Base-by-base conservation (phyloP, 2,888 invertebrate species). In the Ornithoptera alexandrae region DNA sequence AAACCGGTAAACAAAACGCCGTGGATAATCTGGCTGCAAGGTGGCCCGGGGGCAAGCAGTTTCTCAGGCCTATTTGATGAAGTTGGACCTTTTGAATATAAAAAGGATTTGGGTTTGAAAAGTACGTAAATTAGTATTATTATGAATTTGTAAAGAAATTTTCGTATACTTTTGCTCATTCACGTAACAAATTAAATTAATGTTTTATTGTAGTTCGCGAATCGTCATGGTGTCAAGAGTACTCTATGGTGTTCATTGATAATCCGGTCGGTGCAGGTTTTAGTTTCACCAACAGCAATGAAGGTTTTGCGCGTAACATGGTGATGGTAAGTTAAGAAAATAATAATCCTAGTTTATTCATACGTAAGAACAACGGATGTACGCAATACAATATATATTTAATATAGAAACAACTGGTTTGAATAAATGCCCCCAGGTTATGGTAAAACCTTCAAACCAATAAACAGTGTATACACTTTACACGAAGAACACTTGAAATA, bases 1-100 rank as follows among this genome's bases (percentile, higher is more conserved):
- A 89, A 92, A 77, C 87, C 89, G 0, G 81, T 86, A 36, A 83
- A 81, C 42, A 83, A 86, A 42, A 89, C 83, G 22, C 97, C 98
- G 0, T 91, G 97, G 79, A 93, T 97, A 15, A 94, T 98, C 72
- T 98, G 98, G 97, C 89, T 98, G n/a, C 96, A 97, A 93, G 97
- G 98, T 10, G 97, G 97, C 0, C 97, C 97, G 0, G 98, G 94
- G 0, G 95, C 94, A 0, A 96, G 96, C 0, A 95, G 96, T 67
- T 66, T 92, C 77, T 82, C 80, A 0, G 92, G 90, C 1, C 76
- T 92, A 6, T 92, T 92, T 64, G 86, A 90, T 39, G 91, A 92
- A 76, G 80, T 91, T n/a, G 92, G 92, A 6, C 92, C 92, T 0
- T 85, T 91, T 68, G 80, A 74, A 72, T 73, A 76, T 7, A 56